These are phyloP conservation scores for Drepanosiphum platanoidis DNA, from an alignment of 2,888 invertebrate genomes.

Conservation along the genomic window DNA sequence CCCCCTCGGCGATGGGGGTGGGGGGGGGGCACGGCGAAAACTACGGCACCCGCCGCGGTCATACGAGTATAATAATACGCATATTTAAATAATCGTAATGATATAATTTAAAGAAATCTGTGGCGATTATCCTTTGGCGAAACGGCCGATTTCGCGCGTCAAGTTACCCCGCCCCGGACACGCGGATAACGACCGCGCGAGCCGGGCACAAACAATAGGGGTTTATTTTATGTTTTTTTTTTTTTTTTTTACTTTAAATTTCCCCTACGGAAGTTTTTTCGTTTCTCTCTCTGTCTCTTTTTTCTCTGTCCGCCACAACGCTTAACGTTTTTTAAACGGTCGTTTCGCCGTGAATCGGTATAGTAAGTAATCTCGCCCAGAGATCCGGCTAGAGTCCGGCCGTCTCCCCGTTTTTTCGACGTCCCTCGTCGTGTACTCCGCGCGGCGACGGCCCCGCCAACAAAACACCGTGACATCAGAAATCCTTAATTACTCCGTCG, in stretches of 20 bases:
- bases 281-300: too few relatives aligned
- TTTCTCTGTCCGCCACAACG: not conserved
- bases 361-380: not conserved
- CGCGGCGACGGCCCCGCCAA: not conserved
- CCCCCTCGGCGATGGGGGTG: not conserved
- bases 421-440: not conserved
- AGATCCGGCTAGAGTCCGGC: slow-evolving; percentile 34
- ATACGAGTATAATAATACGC: too few relatives aligned
- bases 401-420: not conserved
- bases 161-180: slow-evolving; percentile 28
- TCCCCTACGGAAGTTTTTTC: slow-evolving; percentile 60
- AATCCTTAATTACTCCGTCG: slow-evolving; percentile 40
- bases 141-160: slow-evolving; percentile 30
- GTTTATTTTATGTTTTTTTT: slow-evolving; percentile 10
- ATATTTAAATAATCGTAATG: too few relatives aligned
- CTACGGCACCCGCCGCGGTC: too few relatives aligned
- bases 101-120: slow-evolving; percentile 49
- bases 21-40: too few relatives aligned
- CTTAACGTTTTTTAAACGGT: slow-evolving; percentile 56
- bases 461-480: slow-evolving; percentile 55
- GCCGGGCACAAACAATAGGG: slow-evolving; percentile 28
- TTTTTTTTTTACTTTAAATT: slow-evolving; percentile 46
- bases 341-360: not conserved
- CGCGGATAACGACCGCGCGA: slow-evolving; percentile 10
- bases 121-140: slow-evolving; percentile 39